phyloP scores from a whole-genome alignment of 2,797 vertebrate genomes.

The Streptopelia turtur region DNA sequence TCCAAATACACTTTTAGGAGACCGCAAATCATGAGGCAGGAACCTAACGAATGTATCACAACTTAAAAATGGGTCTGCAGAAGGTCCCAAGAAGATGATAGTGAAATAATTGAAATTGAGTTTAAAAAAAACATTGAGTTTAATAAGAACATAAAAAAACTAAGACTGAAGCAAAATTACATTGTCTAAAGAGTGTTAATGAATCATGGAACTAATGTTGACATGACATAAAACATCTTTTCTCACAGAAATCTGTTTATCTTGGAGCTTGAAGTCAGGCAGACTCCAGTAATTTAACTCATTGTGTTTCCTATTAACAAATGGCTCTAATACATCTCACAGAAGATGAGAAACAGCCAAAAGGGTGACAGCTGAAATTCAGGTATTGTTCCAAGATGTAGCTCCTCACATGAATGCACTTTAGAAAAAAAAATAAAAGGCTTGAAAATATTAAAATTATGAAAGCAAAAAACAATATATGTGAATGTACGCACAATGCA shows the following conservation, averaged over 20 bases:
- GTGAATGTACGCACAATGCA: not conserved
- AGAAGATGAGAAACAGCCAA: not conserved
- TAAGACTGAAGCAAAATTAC: not conserved
- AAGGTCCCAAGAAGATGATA: not conserved
- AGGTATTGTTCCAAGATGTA: not conserved
- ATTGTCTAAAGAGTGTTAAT: not conserved
- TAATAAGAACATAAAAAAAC: not conserved
- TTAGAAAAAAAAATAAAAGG: not conserved
- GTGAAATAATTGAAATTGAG: not conserved
- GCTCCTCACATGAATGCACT: not conserved
- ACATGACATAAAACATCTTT: not conserved
- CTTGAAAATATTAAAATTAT: not conserved
- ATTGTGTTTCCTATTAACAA: not conserved
- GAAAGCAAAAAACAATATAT: not conserved
- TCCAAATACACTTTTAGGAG: not conserved
- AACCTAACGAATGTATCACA: not conserved
- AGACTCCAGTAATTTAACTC: not conserved
- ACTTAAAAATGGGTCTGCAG: not conserved
- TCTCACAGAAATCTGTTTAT: not conserved
- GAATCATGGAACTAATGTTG: not conserved
- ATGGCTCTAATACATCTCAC: not conserved
- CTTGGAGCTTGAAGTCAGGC: not conserved
- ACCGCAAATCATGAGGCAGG: not conserved
- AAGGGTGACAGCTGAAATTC: not conserved
- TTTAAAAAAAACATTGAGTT: not conserved